Conservation (phyloP, 2,113 vertebrate genomes). For the Coreoperca whiteheadi region DNA sequence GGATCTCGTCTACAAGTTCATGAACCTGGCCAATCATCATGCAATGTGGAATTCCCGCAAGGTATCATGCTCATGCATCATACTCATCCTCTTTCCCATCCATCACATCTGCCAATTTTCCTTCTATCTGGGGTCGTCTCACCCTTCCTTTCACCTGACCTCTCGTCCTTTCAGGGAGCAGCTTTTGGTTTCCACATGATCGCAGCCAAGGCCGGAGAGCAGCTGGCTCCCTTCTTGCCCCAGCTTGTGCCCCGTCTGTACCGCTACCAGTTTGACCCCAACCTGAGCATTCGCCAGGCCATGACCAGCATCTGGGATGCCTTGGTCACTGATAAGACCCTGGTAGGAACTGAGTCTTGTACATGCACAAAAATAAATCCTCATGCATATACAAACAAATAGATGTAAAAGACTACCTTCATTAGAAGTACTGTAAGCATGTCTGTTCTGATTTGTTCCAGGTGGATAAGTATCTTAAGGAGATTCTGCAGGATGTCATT, state of each 20-base stretch:
- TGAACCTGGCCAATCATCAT: conserved; percentile 99
- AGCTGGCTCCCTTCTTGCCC: conserved; percentile 93
- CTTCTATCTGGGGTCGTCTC: neutral
- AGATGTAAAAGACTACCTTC: neutral
- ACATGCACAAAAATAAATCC: neutral
- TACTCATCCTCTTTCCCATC: neutral
- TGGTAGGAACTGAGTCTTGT: conserved; percentile 78
- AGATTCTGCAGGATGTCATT: conserved; percentile 95
- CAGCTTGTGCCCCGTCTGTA: conserved; percentile 96
- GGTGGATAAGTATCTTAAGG: conserved; percentile 97
- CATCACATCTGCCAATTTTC: neutral
- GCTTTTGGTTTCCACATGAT: conserved; percentile 99
- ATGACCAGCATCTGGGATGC: conserved; percentile 99
- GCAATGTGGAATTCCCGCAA: conserved; percentile 99
- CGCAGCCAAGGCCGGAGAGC: conserved; percentile 94
- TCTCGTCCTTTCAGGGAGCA: conserved; percentile 87
- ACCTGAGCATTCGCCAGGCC: conserved; percentile 94
- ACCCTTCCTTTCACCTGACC: neutral
- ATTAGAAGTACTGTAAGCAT: neutral
- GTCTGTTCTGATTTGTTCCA: conserved; percentile 66
- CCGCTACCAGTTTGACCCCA: conserved; percentile 98
- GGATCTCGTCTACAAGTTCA: conserved; percentile 98
- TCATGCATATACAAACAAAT: neutral
- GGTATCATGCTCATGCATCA: conserved; percentile 80
- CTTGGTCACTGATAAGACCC: conserved; percentile 92